phyloP scores from a whole-genome alignment of 2,888 invertebrate genomes.

The Mesochorus sp. region DNA sequence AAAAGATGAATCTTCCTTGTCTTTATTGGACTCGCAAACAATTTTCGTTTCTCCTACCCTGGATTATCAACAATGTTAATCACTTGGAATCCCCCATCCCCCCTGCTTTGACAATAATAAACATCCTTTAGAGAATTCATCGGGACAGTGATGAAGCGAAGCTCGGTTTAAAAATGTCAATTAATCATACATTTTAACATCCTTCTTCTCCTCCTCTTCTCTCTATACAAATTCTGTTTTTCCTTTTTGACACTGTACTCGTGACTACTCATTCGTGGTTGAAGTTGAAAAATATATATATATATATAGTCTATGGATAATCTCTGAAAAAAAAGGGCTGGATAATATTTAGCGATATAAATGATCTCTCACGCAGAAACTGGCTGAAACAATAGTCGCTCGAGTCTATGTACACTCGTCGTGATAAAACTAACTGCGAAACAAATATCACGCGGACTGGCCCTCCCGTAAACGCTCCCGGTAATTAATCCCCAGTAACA shows the following conservation, averaged over 20 bases:
- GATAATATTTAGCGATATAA: neutral
- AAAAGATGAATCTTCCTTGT: too few relatives aligned
- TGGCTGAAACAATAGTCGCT: neutral
- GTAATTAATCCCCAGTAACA: conserved; percentile 51
- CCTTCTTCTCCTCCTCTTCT: neutral
- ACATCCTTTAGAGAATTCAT: conserved; percentile 69
- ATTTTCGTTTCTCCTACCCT: too few relatives aligned
- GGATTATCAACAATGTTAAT: too few relatives aligned
- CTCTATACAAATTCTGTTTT: neutral
- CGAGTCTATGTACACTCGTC: neutral
- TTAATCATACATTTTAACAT: conserved; percentile 30
- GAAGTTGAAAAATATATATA: neutral
- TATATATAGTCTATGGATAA: neutral
- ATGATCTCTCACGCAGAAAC: neutral
- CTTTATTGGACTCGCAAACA: too few relatives aligned
- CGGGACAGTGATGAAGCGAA: conserved; percentile 74
- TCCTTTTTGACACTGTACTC: neutral
- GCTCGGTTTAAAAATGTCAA: conserved; percentile 9
- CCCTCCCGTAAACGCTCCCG: conserved; percentile 34
- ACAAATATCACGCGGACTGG: conserved; percentile 41
- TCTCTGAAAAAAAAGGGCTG: neutral
- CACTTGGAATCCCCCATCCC: too few relatives aligned
- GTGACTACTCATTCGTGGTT: neutral
- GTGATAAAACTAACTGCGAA: conserved; percentile 33
- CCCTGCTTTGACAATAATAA: conserved; percentile 11